These are phyloP conservation scores for Conomelus anceps DNA, from an alignment of 2,888 invertebrate genomes.

Conservation along the genomic window DNA sequence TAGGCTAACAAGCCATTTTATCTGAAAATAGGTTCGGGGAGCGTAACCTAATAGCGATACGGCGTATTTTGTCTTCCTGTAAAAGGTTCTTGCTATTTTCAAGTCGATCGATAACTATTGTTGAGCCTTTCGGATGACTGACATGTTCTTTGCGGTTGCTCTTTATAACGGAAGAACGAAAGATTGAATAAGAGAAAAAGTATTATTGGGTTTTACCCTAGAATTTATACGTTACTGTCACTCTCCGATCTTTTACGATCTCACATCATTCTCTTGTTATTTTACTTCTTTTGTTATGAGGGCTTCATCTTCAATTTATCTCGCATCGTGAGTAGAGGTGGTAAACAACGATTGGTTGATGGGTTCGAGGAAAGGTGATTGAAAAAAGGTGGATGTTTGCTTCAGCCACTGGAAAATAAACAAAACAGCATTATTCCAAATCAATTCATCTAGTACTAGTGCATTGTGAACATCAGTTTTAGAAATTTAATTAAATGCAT, in stretches of 20 bases:
- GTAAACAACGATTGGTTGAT: background rate
- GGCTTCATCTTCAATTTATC: background rate
- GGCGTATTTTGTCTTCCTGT: background rate
- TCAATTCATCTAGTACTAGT: background rate
- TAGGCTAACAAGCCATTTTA: background rate
- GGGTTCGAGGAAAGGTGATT: background rate
- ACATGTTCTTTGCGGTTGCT: background rate
- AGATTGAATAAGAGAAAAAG: background rate
- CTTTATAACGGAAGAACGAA: background rate
- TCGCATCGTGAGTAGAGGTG: background rate
- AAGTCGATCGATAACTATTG: background rate
- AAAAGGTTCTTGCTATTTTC: background rate
- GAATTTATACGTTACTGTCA: background rate
- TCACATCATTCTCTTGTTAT: background rate
- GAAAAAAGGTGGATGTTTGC: background rate
- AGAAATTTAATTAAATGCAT: too few relatives aligned
- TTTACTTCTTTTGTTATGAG: background rate
- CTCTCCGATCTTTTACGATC: background rate
- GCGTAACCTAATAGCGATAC: background rate
- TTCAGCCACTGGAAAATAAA: background rate
- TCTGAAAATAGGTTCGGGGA: background rate
- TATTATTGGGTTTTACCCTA: background rate
- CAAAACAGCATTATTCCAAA: background rate
- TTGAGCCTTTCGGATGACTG: background rate
- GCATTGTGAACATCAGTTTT: too few relatives aligned